These are phyloP conservation scores for Thermophis baileyi DNA, from an alignment of 2,113 vertebrate genomes.

Conservation along the genomic window DNA sequence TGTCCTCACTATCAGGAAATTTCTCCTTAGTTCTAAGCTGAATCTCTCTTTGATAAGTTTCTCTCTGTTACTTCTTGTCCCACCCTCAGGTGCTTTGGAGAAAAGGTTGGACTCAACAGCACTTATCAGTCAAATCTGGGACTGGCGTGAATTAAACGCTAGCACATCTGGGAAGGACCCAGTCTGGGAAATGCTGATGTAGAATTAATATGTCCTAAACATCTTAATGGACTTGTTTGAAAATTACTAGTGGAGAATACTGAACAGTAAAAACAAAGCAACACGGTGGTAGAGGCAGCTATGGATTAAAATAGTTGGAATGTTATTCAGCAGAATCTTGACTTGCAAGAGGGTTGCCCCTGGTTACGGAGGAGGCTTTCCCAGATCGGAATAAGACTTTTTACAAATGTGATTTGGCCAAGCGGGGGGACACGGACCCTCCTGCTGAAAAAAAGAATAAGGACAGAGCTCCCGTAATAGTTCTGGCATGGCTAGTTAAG, in stretches of 20 bases:
- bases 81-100: too few species aligned
- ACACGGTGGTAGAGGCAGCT: neutral
- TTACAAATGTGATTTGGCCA: neutral
- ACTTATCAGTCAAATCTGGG: neutral
- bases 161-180: too few species aligned
- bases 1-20: neutral
- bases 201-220: neutral
- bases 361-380: constrained; percentile 2
- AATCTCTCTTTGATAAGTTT: neutral
- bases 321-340: neutral
- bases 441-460: neutral
- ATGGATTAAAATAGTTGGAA: neutral
- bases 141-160: neutral
- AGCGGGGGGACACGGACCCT: neutral
- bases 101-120: neutral
- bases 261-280: neutral
- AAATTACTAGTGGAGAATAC: neutral
- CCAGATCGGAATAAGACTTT: neutral
- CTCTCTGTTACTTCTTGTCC: too few species aligned
- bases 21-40: neutral
- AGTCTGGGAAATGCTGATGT: neutral
- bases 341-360: constrained; percentile 3
- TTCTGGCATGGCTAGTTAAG: neutral
- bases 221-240: neutral
- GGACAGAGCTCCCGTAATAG: neutral